Conservation (phyloP, 2,888 invertebrate genomes). For the Hirtodrosophila trivittata region DNA sequence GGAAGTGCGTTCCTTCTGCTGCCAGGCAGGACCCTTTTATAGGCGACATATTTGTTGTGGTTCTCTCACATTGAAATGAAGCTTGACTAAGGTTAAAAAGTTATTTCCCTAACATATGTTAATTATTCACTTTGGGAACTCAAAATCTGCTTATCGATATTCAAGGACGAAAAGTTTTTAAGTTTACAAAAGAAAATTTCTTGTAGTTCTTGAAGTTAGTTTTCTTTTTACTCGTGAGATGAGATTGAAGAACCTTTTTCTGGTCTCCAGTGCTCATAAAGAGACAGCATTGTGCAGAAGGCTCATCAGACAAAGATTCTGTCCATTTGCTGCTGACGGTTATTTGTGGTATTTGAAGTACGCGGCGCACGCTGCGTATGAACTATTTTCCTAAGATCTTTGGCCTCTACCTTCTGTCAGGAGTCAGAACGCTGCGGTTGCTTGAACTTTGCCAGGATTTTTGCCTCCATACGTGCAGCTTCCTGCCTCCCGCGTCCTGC, state of each 20-base stretch:
- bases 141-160: slow-evolving; percentile 6
- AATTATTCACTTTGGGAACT: slow-evolving; percentile 39
- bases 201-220: too few species aligned
- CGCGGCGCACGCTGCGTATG: slow-evolving; percentile 71
- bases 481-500: slow-evolving; percentile 24
- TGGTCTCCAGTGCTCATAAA: too few species aligned
- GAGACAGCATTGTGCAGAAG: slow-evolving; percentile 21
- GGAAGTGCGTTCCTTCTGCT: background rate
- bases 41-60: background rate
- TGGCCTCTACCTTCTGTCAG: slow-evolving; percentile 11
- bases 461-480: slow-evolving; percentile 18
- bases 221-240: too few species aligned
- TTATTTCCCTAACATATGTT: slow-evolving; percentile 2
- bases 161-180: slow-evolving; percentile 4
- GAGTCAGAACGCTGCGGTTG: slow-evolving; percentile 48
- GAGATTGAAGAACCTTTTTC: too few species aligned
- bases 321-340: slow-evolving; percentile 28
- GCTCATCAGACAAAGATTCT: slow-evolving; percentile 19
- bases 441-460: slow-evolving; percentile 60
- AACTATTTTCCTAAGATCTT: slow-evolving; percentile 64
- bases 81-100: too few species aligned
- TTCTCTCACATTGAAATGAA: background rate
- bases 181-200: background rate
- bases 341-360: slow-evolving; percentile 65
- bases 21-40: slow-evolving; percentile 22